Conservation (phyloP, 1,140 invertebrate genomes). For the Ptiloglossa arizonensis region DNA sequence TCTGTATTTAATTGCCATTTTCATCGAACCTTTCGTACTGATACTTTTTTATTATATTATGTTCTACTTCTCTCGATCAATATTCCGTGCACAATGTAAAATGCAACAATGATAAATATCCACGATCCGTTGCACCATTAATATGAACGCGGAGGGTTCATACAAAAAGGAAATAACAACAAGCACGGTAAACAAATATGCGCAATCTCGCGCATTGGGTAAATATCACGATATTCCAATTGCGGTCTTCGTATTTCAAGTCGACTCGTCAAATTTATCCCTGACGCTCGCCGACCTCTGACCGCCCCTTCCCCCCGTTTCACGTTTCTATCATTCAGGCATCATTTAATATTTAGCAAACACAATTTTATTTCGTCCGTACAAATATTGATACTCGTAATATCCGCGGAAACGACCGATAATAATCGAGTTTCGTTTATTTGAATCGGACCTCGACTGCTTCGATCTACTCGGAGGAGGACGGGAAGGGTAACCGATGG, state of each 20-base stretch:
- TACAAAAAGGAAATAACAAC: slow-evolving; percentile 10
- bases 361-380: slow-evolving; percentile 42
- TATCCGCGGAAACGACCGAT: slow-evolving; percentile 2
- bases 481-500: background rate
- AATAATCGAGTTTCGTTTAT: slow-evolving; percentile 51
- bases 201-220: background rate
- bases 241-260: background rate
- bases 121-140: background rate
- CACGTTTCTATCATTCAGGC: slow-evolving; percentile 21
- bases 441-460: slow-evolving; percentile 18
- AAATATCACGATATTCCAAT: slow-evolving; percentile 2
- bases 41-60: background rate
- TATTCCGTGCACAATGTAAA: background rate
- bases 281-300: background rate
- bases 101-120: background rate
- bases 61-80: background rate
- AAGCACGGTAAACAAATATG: slow-evolving; percentile 9
- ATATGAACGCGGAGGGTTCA: background rate
- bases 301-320: background rate
- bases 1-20: too few relatives aligned
- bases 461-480: background rate
- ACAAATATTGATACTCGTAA: slow-evolving; percentile 43
- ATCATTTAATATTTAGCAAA: slow-evolving; percentile 36
- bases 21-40: background rate
- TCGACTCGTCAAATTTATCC: slow-evolving; percentile 21